Conservation (phyloP, 2,888 invertebrate species). For the Trichopria drosophilae region DNA sequence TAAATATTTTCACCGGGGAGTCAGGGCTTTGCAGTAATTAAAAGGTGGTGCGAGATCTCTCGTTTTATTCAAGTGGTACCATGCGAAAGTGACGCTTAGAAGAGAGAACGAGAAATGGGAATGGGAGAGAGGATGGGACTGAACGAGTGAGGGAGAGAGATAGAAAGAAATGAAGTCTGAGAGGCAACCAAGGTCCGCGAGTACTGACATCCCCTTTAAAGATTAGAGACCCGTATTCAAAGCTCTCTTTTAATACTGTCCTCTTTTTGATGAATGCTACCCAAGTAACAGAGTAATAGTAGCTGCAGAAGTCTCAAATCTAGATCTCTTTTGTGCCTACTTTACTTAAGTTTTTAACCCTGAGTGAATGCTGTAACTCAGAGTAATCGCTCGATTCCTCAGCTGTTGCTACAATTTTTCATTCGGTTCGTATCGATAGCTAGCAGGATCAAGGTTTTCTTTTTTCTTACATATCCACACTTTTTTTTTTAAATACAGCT, state of each 20-base stretch:
- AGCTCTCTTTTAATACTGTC: constrained; percentile 23
- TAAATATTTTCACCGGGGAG: too few relatives aligned
- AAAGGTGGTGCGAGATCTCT: too few relatives aligned
- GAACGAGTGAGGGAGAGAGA: not conserved
- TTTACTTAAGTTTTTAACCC: too few relatives aligned
- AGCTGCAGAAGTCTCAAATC: constrained; percentile 14
- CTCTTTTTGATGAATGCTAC: constrained; percentile 11
- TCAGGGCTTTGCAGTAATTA: too few relatives aligned
- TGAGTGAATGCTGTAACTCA: too few relatives aligned
- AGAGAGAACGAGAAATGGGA: not conserved
- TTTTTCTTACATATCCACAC: not conserved
- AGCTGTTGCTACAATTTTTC: too few relatives aligned
- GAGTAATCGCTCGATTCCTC: too few relatives aligned
- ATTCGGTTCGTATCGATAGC: not conserved
- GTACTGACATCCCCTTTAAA: constrained; percentile 25
- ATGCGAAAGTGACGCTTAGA: too few relatives aligned
- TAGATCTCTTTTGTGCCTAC: constrained; percentile 19
- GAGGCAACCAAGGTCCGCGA: too few relatives aligned
- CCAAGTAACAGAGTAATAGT: constrained; percentile 4
- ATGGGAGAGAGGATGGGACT: not conserved
- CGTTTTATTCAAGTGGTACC: too few relatives aligned
- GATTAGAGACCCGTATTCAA: constrained; percentile 19
- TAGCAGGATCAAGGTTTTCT: not conserved
- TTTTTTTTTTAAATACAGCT: not conserved
- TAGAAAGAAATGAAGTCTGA: constrained; percentile 4